Evolutionary conservation across 2,113 vertebrate species (phyloP), one percentile per base, ranked within the genome.

Genomic region (Verasper variegatus): DNA sequence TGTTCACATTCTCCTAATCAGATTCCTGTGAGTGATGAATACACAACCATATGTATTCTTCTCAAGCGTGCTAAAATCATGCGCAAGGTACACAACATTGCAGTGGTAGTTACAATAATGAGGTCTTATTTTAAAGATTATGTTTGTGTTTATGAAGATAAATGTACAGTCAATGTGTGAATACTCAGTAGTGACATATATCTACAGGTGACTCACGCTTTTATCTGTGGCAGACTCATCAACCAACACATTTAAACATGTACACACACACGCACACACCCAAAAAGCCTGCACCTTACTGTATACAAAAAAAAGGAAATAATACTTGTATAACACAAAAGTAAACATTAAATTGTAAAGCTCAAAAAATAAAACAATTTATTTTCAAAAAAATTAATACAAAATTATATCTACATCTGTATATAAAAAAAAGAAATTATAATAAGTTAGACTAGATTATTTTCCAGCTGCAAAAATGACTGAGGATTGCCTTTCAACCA

Each of bases 351-450:
- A 89, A 88, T 93, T 90, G 92, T 74, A 91, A 76, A 86, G 81
- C 80, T 90, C 73, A 52, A 89, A 92, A 90, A 91, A 92, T 86
- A 87, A 90, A 60, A 77, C 17, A 81, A 80, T 89, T 82, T 86
- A 83, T 89, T 78, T 75, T 35, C 73, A 91, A 88, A 55, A 74
- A 72, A 64, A 78, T 31, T 68, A 80, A 21, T 4, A 85, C 66
- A 84, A 89, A 84, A 69, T 71, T 66, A 49, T 85, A 89, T 91
- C 89, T 92, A 92, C 82, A 94, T 86, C 71, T 87, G 83, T 80
- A 72, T 88, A 87, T 88, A 91, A 88, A 55, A 93, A 91, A 31
- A 49, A 82, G 83, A 66, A 55, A 85, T 68, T 71, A 91, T 87
- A 91, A 93, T 88, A 91, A 93, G 70, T 93, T 90, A 91, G 58